Percentiles rank a stretch among this genome's conserved stretches.
These are phyloP conservation scores for Alligator mississippiensis DNA, from an alignment of 2,113 vertebrate genomes.

Conservation along the genomic window DNA sequence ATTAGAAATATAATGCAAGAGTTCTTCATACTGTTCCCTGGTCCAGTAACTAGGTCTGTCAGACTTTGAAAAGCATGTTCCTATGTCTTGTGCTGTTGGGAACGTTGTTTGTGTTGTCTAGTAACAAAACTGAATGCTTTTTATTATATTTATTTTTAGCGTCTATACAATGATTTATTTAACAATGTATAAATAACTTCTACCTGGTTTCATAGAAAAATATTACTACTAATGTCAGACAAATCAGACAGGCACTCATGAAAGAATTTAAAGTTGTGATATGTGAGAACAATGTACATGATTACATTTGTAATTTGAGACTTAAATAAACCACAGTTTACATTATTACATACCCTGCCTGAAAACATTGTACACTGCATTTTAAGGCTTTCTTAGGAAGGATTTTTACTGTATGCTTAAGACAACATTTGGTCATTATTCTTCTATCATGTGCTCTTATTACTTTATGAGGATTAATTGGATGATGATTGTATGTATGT, in stretches of 20 bases:
- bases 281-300: not conserved
- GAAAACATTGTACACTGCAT: not conserved
- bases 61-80: not conserved
- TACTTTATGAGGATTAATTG: constrained; percentile 14
- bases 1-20: not conserved
- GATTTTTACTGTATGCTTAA: not conserved
- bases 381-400: not conserved
- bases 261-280: not conserved
- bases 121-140: not conserved
- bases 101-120: not conserved
- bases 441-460: constrained; percentile 1
- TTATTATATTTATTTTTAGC: not conserved
- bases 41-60: not conserved
- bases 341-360: no score
- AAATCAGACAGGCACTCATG: not conserved
- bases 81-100: fast-evolving
- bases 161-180: not conserved
- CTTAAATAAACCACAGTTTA: not conserved
- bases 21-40: fast-evolving
- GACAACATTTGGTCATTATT: not conserved
- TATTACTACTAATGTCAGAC: not conserved
- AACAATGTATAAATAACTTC: not conserved
- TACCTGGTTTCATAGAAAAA: fast-evolving
- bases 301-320: not conserved
- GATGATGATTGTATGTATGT: not conserved